Base-by-base conservation (phyloP, 1,140 invertebrate species). In the Ceratoteleas bidentatus region DNA sequence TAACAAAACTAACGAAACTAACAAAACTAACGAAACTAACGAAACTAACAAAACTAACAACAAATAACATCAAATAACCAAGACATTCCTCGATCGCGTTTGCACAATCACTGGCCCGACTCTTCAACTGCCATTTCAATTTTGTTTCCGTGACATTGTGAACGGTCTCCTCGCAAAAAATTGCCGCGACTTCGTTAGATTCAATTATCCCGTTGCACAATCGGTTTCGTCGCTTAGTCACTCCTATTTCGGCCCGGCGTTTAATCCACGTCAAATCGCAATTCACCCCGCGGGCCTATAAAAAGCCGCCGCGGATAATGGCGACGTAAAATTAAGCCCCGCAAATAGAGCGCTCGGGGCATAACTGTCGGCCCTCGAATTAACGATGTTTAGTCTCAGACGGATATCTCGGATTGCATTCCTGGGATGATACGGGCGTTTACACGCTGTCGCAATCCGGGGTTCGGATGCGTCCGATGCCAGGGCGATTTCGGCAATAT, bases 401-500 rank as follows among this genome's bases (percentile, higher is more conserved):
- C 60, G 50, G 57, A 69, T 69, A 60, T 66, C 66, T 81, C 72
- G 60, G 13, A 70, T 81, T 81, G 10, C 79, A 82, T 82, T 82
- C 56, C 38, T 76, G 49, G 49, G 52, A 76, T 77, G 73, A 69
- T 73, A 82, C 79, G 57, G 36, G 56, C 79, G 73, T 66, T 82
- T 82, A 82, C 79, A 82, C 52, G 60, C 15, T 81, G 79, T 81
- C 70, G 72, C 54, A 81, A 81, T 76, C 66, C 14, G 34, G 57
- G 9, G 11, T 43, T 64, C 45, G 64, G 62, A 82, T 75, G 57
- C 64, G 50, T 53, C 36, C 62, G 32, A 83, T 75, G 81, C 81
- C 69, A 78, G 60, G 52, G 33, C 32, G 74, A 75, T 78, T 83
- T 83, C 81, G 69, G 74, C 81, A 78, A 83, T 83, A 83, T 75